Conservation (phyloP, 2,113 vertebrate species). For the Oreochromis tanganicae region DNA sequence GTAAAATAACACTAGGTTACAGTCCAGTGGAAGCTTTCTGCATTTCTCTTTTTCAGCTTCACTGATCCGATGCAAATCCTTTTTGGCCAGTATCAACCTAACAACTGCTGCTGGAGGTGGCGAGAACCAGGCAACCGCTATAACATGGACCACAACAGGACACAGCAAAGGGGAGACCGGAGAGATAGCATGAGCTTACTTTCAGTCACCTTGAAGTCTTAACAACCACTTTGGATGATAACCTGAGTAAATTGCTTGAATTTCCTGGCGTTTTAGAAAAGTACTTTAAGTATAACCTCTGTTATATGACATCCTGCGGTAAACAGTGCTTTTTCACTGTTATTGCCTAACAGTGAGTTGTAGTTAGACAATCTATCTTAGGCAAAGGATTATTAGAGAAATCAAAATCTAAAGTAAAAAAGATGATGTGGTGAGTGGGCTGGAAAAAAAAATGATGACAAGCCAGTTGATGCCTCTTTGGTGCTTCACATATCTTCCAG, state of each 20-base stretch:
- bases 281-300: not conserved
- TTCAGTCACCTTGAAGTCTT: conserved; percentile 26
- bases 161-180: not conserved
- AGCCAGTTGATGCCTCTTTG: conserved; percentile 17
- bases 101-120: not conserved
- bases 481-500: not conserved
- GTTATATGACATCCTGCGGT: not conserved
- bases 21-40: not conserved
- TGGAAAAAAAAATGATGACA: not conserved
- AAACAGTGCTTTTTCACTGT: not conserved
- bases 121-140: not conserved
- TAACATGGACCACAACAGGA: not conserved
- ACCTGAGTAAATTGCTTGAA: not conserved
- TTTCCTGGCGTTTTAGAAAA: not conserved
- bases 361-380: not conserved
- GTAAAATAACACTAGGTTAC: conserved; percentile 21
- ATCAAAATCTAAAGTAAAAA: not conserved
- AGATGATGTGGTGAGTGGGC: conserved; percentile 3
- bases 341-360: not conserved
- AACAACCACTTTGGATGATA: not conserved
- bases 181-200: conserved; percentile 8
- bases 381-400: not conserved
- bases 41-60: conserved; percentile 30
- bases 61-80: conserved; percentile 41
- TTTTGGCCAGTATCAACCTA: conserved; percentile 27